Conservation (phyloP, 2,797 vertebrate species). For the Onychomys leucogaster region DNA sequence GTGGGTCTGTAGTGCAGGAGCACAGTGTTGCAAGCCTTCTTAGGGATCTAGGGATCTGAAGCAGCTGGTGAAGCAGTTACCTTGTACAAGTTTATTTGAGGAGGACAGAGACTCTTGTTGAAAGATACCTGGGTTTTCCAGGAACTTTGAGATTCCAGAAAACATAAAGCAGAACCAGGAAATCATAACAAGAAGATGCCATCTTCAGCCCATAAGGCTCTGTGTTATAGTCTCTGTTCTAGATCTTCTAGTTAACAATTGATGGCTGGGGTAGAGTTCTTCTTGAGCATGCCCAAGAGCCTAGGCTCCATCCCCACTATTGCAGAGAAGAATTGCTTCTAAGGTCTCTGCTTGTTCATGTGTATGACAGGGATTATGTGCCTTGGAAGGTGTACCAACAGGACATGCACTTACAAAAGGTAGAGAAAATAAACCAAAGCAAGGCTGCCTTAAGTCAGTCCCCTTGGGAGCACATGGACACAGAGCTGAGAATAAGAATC, state of each 20-base stretch:
- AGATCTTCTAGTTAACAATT: background rate
- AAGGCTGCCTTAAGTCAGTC: background rate
- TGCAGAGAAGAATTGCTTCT: background rate
- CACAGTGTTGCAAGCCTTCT: background rate
- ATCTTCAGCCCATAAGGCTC: background rate
- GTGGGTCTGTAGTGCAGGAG: background rate
- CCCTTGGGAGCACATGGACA: background rate
- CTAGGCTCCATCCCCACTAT: background rate
- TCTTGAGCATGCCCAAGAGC: background rate
- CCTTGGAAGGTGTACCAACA: background rate
- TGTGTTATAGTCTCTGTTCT: background rate
- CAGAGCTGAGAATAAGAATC: background rate
- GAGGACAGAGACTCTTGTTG: background rate
- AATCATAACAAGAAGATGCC: rapidly evolving
- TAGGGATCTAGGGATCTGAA: background rate
- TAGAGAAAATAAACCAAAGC: background rate
- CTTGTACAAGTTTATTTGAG: background rate
- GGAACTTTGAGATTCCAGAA: background rate
- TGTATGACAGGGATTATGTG: background rate
- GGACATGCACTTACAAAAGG: background rate
- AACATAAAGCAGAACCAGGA: too few relatives aligned
- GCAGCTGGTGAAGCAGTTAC: background rate
- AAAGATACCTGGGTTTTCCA: background rate
- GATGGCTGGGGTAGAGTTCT: background rate
- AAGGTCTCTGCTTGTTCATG: background rate